Percentiles rank a stretch among this genome's conserved stretches.
Conservation (phyloP, 2,888 invertebrate species). For the Chalcis sispes region DNA sequence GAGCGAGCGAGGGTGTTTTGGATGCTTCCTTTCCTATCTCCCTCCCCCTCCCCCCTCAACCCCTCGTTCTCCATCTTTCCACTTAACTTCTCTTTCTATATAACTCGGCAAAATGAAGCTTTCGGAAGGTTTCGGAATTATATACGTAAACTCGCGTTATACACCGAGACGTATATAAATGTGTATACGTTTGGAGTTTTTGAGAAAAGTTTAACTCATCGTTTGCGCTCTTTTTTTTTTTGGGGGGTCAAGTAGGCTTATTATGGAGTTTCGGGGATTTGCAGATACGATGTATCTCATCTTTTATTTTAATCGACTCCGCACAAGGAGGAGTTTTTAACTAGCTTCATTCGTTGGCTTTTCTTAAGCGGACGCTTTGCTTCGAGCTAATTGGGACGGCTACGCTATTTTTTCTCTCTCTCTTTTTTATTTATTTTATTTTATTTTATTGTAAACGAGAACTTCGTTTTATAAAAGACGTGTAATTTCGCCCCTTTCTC, state of each 20-base stretch:
- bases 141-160: slow-evolving; percentile 13
- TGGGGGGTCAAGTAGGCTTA: slow-evolving; percentile 20
- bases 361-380: neutral
- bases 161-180: neutral
- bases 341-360: neutral
- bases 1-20: slow-evolving; percentile 57
- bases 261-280: slow-evolving; percentile 2
- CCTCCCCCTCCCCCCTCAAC: neutral
- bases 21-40: slow-evolving; percentile 38
- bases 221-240: neutral
- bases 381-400: neutral
- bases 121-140: slow-evolving; percentile 46
- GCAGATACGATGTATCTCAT: too few species aligned
- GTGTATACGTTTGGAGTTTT: neutral
- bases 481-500: neutral
- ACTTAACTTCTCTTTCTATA: slow-evolving; percentile 9
- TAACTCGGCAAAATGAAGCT: slow-evolving; percentile 11
- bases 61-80: slow-evolving; percentile 4
- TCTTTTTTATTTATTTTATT: too few species aligned
- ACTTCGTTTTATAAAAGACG: neutral
- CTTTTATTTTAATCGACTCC: neutral
- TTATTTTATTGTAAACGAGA: too few species aligned
- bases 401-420: neutral
- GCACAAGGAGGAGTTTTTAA: neutral
- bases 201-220: neutral